phyloP scores from a whole-genome alignment of 2,888 invertebrate genomes.

The Drosophila setosimentum region DNA sequence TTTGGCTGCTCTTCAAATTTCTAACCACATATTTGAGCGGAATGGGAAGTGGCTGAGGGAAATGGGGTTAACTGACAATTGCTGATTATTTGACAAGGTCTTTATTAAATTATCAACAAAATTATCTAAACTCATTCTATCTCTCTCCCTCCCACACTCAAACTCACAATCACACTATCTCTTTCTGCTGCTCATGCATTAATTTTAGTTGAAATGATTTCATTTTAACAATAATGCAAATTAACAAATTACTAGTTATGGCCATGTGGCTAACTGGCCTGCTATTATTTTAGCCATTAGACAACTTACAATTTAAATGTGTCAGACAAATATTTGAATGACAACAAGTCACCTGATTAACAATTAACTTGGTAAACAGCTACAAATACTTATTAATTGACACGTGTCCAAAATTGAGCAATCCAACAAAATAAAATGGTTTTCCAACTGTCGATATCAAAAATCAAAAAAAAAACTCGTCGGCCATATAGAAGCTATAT shows the following conservation, averaged over 20 bases:
- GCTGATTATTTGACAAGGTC: constrained; percentile 48
- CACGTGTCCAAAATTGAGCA: constrained; percentile 14
- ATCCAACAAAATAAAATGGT: neutral
- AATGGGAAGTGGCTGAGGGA: neutral
- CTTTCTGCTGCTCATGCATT: neutral
- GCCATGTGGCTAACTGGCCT: constrained; percentile 8
- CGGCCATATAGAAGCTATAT: neutral
- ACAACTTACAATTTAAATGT: constrained; percentile 9
- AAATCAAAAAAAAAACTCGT: neutral
- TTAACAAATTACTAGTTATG: constrained; percentile 38
- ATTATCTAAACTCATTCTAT: constrained; percentile 11
- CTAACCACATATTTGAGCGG: neutral
- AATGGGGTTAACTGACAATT: constrained; percentile 17
- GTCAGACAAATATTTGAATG: constrained; percentile 2
- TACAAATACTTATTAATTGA: neutral
- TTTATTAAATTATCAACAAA: constrained; percentile 39
- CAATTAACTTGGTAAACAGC: constrained; percentile 16
- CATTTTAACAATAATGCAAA: constrained; percentile 3
- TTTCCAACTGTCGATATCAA: neutral
- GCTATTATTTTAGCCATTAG: neutral
- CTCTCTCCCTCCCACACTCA: neutral
- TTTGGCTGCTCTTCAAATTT: constrained; percentile 10
- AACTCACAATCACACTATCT: no score
- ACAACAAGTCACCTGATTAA: constrained; percentile 12
- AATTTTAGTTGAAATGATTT: neutral